Base-by-base conservation (phyloP, 2,888 invertebrate species). In the Apodemia duryi region DNA sequence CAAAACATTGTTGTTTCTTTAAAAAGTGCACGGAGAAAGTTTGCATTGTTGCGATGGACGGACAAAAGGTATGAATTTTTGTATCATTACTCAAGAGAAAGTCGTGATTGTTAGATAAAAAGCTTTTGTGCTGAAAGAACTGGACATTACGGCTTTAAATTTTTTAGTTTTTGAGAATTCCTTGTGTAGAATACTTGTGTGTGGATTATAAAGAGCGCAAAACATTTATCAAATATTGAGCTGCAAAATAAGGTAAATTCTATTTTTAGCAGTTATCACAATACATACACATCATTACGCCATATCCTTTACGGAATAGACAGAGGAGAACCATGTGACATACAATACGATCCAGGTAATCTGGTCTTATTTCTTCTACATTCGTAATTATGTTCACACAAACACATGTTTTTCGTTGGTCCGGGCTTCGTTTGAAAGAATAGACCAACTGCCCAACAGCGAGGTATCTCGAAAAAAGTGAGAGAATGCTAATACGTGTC, bases 41-140 rank as follows among this genome's bases (percentile, higher is more conserved):
- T 82, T 66, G 80, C 79, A 81, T 79, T 81, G 83, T 83, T 79
- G 76, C 75, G 74, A 72, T 70, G 70, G 63, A 67, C 72, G 71
- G 73, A 82, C 80, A 85, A 86, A 85, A 80, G 77, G 75, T 74
- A 76, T 75, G 73, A 72, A 73, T 81, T 85, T 85, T 85, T 85
- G 79, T 80, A 77, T 80, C 81, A 84, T 85, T 85, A 83, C 83
- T 78, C 73, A 71, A 75, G 86, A 85, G 91, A 90, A 88, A 90
- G 90, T 85, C 76, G 78, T 81, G 74, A 80, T 83, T 84, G 84
- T 84, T 80, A 74, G 75, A 78, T 80, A 82, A 84, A 86, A 86
- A 84, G 75, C 76, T 76, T 79, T 85, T 81, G 78, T 88, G 83
- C 85, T 83, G 79, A 75, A 81, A 80, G 79, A 81, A 80, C 74